Base-by-base conservation (phyloP, 2,797 vertebrate species). In the Aldrovandia affinis region DNA sequence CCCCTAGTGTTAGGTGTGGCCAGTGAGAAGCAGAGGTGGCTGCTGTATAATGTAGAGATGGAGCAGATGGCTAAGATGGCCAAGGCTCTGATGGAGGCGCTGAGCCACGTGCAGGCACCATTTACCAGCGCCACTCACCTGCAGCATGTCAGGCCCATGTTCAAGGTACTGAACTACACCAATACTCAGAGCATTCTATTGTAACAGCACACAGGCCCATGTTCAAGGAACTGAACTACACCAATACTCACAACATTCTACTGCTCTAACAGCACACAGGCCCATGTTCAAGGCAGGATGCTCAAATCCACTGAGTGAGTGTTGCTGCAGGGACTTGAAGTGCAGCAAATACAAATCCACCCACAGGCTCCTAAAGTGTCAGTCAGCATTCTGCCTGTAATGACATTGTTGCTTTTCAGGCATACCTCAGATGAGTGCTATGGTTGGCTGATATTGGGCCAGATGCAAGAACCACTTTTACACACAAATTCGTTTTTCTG, bases 11-110 rank as follows among this genome's bases (percentile, higher is more conserved):
- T 91, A 99, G 98, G 93, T 93, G 98, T 99, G 90, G 95, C 98
- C 87, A 99, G 97, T 90, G 98, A 99, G 94, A 99, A 99, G 89
- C 98, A 99, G 93, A 95, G 98, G 86, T 94, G 98, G 85, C 96
- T 99, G 84, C 92, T 99, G 0, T 99, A 99, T 93, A 99, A 99
- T 83, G 91, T 99, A 91, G 98, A 99, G 92, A 99, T 99, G 98
- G 98, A 99, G 88, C 98, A 99, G 90, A 99, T 99, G 98, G 98
- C 98, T 59, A 99, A 99, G 94, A 99, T 98, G 0, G 98, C 98
- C 78, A 99, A 99, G 92, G 98, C 98, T 54, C 96, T 99, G 80
- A 99, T 99, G 98, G 98, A 99, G 91, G 98, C 98, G 0, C 98
- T 99, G 87, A 99, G 98, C 91, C 98, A 99, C 0, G 98, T 99